These are phyloP conservation scores for Tromatobia lineatoria DNA, from an alignment of 2,888 invertebrate species.

Conservation along the genomic window DNA sequence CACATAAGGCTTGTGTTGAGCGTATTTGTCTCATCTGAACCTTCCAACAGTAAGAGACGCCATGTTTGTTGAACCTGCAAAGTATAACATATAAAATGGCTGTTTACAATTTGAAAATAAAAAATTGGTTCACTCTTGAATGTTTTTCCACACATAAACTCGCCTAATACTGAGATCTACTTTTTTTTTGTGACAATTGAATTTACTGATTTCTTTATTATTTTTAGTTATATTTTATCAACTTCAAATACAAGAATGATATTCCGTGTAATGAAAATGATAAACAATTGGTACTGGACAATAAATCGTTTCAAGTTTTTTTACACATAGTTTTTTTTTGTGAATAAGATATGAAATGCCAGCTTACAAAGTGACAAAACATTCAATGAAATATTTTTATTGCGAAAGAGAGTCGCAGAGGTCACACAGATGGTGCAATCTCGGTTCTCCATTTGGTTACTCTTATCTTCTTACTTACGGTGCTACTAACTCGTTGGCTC, in stretches of 20 bases:
- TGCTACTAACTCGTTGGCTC: slow-evolving; percentile 69
- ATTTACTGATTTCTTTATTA: no score
- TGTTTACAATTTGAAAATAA: neutral
- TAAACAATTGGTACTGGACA: no score
- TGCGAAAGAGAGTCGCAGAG: neutral
- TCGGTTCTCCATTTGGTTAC: neutral
- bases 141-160: no score
- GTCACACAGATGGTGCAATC: neutral
- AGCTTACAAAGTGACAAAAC: neutral
- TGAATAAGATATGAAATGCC: neutral
- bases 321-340: no score
- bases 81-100: slow-evolving; percentile 5
- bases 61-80: slow-evolving; percentile 72
- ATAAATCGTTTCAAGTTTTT: no score
- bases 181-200: no score
- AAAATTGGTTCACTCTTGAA: no score
- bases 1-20: slow-evolving; percentile 82
- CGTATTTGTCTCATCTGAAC: slow-evolving; percentile 78
- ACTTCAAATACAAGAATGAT: no score
- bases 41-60: slow-evolving; percentile 76
- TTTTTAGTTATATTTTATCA: no score
- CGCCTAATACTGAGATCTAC: no score
- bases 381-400: neutral
- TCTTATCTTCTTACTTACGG: slow-evolving; percentile 76
- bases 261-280: no score